Conservation (phyloP, 2,888 invertebrate species). For the Stictocephala bisonia region DNA sequence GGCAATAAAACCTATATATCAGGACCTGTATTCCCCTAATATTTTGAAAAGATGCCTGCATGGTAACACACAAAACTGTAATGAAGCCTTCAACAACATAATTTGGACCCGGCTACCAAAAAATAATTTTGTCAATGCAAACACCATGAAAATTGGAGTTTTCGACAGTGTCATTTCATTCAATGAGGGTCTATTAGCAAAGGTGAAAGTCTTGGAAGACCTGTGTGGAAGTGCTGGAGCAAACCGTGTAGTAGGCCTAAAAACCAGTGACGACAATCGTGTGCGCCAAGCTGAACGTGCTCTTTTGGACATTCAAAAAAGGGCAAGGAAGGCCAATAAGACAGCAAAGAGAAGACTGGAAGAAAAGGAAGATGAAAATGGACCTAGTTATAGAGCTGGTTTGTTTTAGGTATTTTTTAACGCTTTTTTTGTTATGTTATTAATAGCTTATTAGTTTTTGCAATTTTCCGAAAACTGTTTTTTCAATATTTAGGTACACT, state of each 20-base stretch:
- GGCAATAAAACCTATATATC: background rate
- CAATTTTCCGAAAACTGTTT: background rate
- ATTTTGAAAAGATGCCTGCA: slow-evolving; percentile 2
- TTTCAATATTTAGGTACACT: background rate
- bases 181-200: background rate
- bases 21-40: background rate
- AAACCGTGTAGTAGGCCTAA: background rate
- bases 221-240: slow-evolving; percentile 19
- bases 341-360: slow-evolving; percentile 19
- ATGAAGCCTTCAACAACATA: background rate
- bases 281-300: background rate
- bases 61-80: slow-evolving; percentile 7
- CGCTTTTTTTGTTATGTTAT: background rate
- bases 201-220: slow-evolving; percentile 16
- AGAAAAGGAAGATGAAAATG: slow-evolving; percentile 9
- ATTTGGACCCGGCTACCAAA: background rate
- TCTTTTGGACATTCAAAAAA: slow-evolving; percentile 9
- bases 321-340: background rate
- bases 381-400: slow-evolving; percentile 16
- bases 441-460: background rate
- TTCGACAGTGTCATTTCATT: background rate
- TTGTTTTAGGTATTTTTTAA: slow-evolving; percentile 10
- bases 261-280: background rate
- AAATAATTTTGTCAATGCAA: background rate
- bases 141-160: background rate